These are phyloP conservation scores for Rhinichthys osculus DNA, from an alignment of 2,797 vertebrate genomes.

Conservation along the genomic window DNA sequence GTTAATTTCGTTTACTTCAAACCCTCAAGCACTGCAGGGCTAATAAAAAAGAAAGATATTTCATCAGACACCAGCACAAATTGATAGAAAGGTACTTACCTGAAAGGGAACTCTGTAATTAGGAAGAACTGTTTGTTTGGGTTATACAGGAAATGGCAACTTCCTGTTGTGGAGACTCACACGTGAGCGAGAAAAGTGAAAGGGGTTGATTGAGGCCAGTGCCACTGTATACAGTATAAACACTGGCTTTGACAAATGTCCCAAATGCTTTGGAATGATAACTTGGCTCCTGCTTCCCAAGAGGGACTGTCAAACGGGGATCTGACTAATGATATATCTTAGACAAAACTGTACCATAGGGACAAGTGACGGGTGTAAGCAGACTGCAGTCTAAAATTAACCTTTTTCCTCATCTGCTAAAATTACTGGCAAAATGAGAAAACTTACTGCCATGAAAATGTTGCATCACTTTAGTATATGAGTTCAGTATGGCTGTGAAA, in stretches of 20 bases:
- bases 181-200: constrained; percentile 20
- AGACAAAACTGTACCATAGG: not conserved
- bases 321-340: not conserved
- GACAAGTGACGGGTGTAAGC: not conserved
- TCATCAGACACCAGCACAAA: not conserved
- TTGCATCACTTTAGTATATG: no score
- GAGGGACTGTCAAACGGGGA: not conserved
- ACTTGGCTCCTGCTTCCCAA: not conserved
- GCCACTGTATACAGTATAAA: not conserved
- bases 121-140: constrained; percentile 32
- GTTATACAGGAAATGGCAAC: constrained; percentile 55
- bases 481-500: not conserved
- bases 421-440: not conserved
- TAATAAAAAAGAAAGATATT: not conserved
- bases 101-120: constrained; percentile 3
- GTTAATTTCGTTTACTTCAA: not conserved
- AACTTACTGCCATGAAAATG: no score
- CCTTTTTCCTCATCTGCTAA: not conserved
- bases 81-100: constrained; percentile 12
- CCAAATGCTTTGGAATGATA: not conserved
- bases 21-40: not conserved
- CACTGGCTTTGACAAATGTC: not conserved
- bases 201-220: constrained; percentile 26
- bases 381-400: not conserved
- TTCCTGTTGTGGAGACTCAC: constrained; percentile 60